phyloP scores from a whole-genome alignment of 2,888 invertebrate genomes.

The Cerastoderma edule region DNA sequence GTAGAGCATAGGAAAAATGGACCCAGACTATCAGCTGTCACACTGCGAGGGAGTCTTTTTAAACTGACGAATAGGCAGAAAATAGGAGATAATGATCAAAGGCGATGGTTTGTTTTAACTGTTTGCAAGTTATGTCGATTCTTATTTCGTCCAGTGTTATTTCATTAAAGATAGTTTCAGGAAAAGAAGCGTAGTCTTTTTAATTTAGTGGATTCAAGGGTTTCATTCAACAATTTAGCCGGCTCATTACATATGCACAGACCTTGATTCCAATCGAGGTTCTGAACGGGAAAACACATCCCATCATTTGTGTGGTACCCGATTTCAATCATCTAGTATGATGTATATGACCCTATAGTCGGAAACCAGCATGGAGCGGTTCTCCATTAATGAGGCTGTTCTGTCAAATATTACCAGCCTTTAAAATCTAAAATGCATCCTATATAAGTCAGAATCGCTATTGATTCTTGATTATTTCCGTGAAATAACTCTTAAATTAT shows the following conservation, averaged over 20 bases:
- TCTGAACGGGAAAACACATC: conserved; percentile 51
- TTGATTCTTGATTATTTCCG: not conserved
- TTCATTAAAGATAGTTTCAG: no score
- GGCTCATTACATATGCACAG: conserved; percentile 61
- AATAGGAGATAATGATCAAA: no score
- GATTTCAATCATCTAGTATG: not conserved
- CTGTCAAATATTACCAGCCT: not conserved
- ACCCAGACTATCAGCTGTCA: no score
- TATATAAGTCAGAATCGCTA: not conserved
- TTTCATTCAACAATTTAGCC: conserved; percentile 52
- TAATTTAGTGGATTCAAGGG: not conserved
- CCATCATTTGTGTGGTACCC: conserved; percentile 41
- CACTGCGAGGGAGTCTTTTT: no score
- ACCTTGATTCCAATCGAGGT: conserved; percentile 53
- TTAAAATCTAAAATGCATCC: conserved; percentile 2
- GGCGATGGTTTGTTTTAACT: no score
- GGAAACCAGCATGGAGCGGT: conserved; percentile 26
- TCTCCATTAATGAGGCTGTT: conserved; percentile 44
- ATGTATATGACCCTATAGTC: not conserved
- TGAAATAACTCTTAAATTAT: not conserved
- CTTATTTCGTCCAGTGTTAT: no score
- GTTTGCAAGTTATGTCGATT: no score
- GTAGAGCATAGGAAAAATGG: no score
- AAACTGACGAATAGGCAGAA: no score
- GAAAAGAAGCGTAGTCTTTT: no score